Base-by-base conservation (phyloP, 2,888 invertebrate species). In the Auanema sp. region DNA sequence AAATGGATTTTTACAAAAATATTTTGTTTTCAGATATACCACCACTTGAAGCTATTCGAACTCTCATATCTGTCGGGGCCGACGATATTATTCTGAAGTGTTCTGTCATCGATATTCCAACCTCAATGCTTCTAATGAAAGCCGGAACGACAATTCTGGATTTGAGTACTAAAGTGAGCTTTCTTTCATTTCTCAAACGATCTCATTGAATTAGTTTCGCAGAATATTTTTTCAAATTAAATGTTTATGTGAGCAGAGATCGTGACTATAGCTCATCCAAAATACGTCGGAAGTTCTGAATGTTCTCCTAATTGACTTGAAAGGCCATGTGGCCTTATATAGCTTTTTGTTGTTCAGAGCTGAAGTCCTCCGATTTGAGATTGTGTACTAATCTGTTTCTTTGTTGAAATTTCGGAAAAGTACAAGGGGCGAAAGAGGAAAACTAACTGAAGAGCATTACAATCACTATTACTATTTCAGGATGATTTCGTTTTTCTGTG, bases 401-500 rank as follows among this genome's bases (percentile, higher is more conserved):
- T 33, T 33, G 8, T 5, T 11, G 21, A 47, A 47, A 47, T 11
- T 16, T 16, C 8, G 21, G 11, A 23, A 18, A 23, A 47, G 47
- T 16, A 47, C 16, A 11, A 47, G 11, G 8, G 21, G 47, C 8
- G 47, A 47, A 47, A 47, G 11, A 47, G 14, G 5, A 23, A 47
- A 8, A 23, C 16, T 18, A 18, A 5, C 16, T 23, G 16, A 52
- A 24, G 24, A n/a, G 10, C 12, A 24, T 52, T n/a, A 8, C 8
- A 23, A 18, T n/a, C n/a, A 52, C 21, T 16, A n/a, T 52, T 52
- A 23, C 47, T 41, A 11, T 49, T 71, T n/a, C 62, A 71, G 71
- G 65, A 66, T 50, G 77, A 77, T 61, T 64, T 75, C n/a, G 75
- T 75, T 10, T 75, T 65, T 58, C 59, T 68, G 41, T 73, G 75